Evolutionary conservation across 2,797 vertebrate species (phyloP).

Genomic region (Amphiprion clarkii): DNA sequence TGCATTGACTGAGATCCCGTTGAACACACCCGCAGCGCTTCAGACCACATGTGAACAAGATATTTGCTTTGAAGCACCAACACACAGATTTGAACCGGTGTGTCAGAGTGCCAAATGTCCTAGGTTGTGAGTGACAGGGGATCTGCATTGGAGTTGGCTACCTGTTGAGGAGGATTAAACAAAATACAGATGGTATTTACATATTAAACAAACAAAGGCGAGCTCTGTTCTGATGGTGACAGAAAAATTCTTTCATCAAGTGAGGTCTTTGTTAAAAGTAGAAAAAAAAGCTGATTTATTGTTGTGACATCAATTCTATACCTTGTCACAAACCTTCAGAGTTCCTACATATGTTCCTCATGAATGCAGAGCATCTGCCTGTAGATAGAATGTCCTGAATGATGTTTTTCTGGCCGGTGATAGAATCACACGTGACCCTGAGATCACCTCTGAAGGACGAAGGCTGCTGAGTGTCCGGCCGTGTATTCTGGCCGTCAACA

Average conservation of each 20-base stretch:
- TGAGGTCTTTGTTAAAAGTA: constrained; percentile 18
- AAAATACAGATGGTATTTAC: constrained; percentile 78
- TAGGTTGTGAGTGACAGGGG: constrained; percentile 70
- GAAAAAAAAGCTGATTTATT: background rate
- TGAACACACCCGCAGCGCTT: constrained; percentile 67
- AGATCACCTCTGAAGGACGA: constrained; percentile 73
- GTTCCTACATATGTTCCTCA: background rate
- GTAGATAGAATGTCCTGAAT: constrained; percentile 39
- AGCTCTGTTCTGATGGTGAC: constrained; percentile 29
- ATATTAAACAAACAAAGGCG: constrained; percentile 62
- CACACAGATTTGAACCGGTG: constrained; percentile 61
- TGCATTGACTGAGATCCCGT: constrained; percentile 68
- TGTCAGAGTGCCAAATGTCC: constrained; percentile 75
- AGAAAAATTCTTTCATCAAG: constrained; percentile 29
- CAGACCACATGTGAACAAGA: constrained; percentile 73
- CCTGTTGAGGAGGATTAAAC: constrained; percentile 83
- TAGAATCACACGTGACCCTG: constrained; percentile 57
- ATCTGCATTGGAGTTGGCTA: constrained; percentile 74
- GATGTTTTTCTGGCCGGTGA: constrained; percentile 53
- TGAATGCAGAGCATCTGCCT: constrained; percentile 4
- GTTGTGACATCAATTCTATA: background rate
- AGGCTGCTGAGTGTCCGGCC: constrained; percentile 61
- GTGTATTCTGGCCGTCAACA: constrained; percentile 50
- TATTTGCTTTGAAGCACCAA: constrained; percentile 80
- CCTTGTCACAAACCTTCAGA: constrained; percentile 6